Conservation (phyloP, 2,113 vertebrate species). For the Bubalus kerabau region DNA sequence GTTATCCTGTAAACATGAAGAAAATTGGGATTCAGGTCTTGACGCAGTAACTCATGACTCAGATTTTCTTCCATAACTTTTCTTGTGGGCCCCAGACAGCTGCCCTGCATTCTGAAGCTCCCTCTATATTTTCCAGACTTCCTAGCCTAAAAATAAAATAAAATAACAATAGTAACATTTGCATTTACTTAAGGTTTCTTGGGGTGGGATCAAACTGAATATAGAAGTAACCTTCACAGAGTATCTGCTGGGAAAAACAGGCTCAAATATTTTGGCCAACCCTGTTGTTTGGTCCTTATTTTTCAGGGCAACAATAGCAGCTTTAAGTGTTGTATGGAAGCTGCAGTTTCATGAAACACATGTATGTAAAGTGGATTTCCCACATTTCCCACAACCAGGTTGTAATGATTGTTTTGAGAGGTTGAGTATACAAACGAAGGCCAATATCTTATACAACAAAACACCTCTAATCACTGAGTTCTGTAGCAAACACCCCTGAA, state of each 20-base stretch:
- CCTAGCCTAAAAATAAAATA: constrained; percentile 32
- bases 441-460: neutral
- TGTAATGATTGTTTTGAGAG: neutral
- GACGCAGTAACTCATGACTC: neutral
- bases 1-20: neutral
- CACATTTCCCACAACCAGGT: neutral
- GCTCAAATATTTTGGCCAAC: neutral
- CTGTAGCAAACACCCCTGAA: neutral
- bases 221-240: constrained; percentile 23
- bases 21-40: neutral
- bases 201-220: neutral
- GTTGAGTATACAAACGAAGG: neutral
- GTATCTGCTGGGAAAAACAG: neutral
- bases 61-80: neutral
- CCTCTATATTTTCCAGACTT: constrained; percentile 46
- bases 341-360: neutral
- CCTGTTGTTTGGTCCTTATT: neutral
- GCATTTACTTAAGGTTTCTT: constrained; percentile 48
- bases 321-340: neutral
- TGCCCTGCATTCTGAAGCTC: neutral
- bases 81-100: neutral
- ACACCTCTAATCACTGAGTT: neutral
- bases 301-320: neutral
- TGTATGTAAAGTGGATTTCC: neutral
- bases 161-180: constrained; percentile 56